Evolutionary conservation across 2,888 invertebrate species (phyloP), one percentile per base, ranked within the genome.

Genomic region (Apotomis capreana): DNA sequence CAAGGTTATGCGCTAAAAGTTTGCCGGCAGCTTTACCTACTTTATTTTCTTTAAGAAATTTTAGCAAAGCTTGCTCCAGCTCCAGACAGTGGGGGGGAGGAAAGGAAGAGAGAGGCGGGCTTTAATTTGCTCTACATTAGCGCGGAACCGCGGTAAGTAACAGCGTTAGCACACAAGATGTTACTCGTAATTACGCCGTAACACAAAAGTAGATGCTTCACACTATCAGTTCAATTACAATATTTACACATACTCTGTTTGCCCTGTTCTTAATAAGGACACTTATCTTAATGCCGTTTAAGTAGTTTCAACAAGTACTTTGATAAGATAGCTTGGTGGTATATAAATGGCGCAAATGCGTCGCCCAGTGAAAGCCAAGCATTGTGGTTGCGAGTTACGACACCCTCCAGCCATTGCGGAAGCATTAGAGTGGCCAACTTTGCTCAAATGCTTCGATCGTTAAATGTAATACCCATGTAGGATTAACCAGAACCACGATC

Each of bases 301-400:
- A 63, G 68, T 57, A 63, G 49, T 69, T 52, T 68, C 51, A 52
- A 37, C 44, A 61, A 61, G 57, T 55, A 10, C 54, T 13, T 12
- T 37, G 72, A 72, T 72, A 72, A 72, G 63, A 72, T 71, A 67
- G 44, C 59, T 26, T 13, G 44, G 15, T 51, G n/a, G 58, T 69
- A 51, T 57, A 51, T 55, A 63, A 40, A 37, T n/a, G 40, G 57
- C 40, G 52, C 36, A 40, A 13, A 13, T 40, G 65, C 55, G 65
- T 80, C 81, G 78, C 76, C 71, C 74, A 81, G 86, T 84, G 86
- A 87, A 87, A 88, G 85, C 83, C 75, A 78, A 71, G 75, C 78
- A 83, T 84, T 84, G 82, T 83, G 78, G 70, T 58, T 64, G 59
- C 26, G 26, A 26, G 68, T 76, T 75, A 75, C 77, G 78, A 79